phyloP scores from a whole-genome alignment of 2,113 vertebrate genomes.

The Upupa epops region DNA sequence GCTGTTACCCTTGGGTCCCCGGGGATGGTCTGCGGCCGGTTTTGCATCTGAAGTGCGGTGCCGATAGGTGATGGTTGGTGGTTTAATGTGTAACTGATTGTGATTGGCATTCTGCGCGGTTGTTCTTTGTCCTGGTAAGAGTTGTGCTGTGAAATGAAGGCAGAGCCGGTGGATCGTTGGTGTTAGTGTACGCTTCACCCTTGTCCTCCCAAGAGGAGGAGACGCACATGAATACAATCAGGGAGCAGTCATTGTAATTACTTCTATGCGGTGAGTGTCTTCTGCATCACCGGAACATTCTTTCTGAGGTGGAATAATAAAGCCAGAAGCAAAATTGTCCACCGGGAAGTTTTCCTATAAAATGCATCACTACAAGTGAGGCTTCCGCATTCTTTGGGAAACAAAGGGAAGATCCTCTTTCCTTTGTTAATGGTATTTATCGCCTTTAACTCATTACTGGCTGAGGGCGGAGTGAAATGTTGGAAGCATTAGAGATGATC shows the following conservation, averaged over 20 bases:
- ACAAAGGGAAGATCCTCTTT: conserved; percentile 68
- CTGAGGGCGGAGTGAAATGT: conserved; percentile 29
- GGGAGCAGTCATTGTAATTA: not conserved
- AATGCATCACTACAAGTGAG: conserved; percentile 19
- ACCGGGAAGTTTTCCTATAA: not conserved
- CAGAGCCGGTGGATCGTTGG: not conserved
- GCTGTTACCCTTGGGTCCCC: too few species aligned
- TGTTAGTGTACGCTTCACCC: not conserved
- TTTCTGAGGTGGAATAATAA: not conserved
- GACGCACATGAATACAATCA: not conserved
- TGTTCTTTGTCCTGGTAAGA: not conserved
- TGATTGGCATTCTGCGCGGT: not conserved
- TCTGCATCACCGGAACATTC: not conserved
- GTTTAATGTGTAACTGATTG: not conserved
- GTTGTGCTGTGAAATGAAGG: not conserved
- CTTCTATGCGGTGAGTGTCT: not conserved
- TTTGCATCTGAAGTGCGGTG: not conserved
- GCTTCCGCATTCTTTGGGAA: conserved; percentile 51
- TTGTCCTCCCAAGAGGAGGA: not conserved
- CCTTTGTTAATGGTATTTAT: conserved; percentile 71
- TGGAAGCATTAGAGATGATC: not conserved
- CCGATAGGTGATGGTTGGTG: not conserved
- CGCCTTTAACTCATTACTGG: conserved; percentile 67
- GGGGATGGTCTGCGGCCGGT: too few species aligned
- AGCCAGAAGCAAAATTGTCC: not conserved